Evolutionary conservation across 2,113 vertebrate species (phyloP), one percentile per base, ranked within the genome.

Genomic region (Aplodontia rufa): DNA sequence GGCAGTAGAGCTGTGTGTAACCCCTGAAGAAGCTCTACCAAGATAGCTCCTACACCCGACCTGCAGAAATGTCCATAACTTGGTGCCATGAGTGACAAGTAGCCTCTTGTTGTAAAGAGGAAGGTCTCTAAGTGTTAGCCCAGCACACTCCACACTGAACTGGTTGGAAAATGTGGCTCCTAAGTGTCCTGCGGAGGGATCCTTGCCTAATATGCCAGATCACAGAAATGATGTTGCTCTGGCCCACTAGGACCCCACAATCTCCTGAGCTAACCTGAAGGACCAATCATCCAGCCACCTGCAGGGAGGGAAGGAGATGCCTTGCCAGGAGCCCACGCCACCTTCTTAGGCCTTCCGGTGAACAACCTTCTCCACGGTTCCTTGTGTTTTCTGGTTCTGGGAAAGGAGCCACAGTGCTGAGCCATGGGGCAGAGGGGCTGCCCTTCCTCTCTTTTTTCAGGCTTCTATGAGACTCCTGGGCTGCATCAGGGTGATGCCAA

Each of bases 191-290:
- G 1, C 13, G 35, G 66, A 37, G 26, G 42, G 32, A 45, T 28
- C 19, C 8, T 14, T 3, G 20, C 1, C 17, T 35, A 32, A 5
- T 0, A 6, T 2, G 0, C 13, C 3, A 4, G 68, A 26, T 26
- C 51, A 9, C 2, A 2, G 76, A n/a, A 53, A 40, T n/a, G 1
- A 1, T 1, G 0, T 7, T 20, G 37, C 17, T 84, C 1, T 47
- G 45, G 87, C 26, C 9, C 9, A n/a, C 32, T 13, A 8, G n/a
- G 69, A 17, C 12, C 76, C 20, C 5, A 0, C 7, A 64, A n/a
- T 20, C 40, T 60, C 32, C 51, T 35, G 13, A 22, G 60, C 20
- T 62, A 22, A 20, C 11, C 49, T 6, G 45, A 47, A 45, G 80
- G 51, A 14, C 32, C 40, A 8, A 14, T 20, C 1, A 0, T 2